Conservation (phyloP, 2,797 vertebrate genomes). For the Phyllotis vaccarum region DNA sequence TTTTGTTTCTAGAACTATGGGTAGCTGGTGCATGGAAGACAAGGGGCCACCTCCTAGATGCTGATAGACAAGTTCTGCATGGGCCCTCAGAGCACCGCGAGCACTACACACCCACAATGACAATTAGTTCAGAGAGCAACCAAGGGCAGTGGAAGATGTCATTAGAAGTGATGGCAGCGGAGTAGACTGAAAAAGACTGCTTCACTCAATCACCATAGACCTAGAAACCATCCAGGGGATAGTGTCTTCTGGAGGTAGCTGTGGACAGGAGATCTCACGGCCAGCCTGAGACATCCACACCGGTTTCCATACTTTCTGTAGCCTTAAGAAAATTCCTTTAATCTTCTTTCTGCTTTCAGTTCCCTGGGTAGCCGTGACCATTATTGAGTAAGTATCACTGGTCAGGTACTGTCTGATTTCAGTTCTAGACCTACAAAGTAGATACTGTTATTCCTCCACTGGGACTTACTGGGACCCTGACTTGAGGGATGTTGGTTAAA, state of each 20-base stretch:
- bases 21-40: neutral
- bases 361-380: constrained; percentile 14
- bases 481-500: neutral
- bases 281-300: neutral
- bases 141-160: constrained; percentile 20
- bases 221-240: neutral
- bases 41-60: neutral
- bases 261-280: neutral
- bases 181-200: constrained; percentile 46
- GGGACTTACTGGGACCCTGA: neutral
- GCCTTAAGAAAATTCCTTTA: constrained; percentile 59
- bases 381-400: neutral
- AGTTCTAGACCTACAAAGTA: neutral
- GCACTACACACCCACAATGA: constrained; percentile 51
- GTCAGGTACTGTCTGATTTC: constrained; percentile 32
- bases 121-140: constrained; percentile 61
- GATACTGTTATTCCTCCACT: neutral
- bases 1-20: neutral
- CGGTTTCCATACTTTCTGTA: constrained; percentile 2
- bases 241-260: constrained; percentile 65
- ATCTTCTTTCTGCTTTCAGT: constrained; percentile 45
- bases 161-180: constrained; percentile 9
- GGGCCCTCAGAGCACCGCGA: neutral
- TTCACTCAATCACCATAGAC: constrained; percentile 58
- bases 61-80: constrained; percentile 18